Base-by-base conservation (phyloP, 2,888 invertebrate genomes). In the Neria commutata region DNA sequence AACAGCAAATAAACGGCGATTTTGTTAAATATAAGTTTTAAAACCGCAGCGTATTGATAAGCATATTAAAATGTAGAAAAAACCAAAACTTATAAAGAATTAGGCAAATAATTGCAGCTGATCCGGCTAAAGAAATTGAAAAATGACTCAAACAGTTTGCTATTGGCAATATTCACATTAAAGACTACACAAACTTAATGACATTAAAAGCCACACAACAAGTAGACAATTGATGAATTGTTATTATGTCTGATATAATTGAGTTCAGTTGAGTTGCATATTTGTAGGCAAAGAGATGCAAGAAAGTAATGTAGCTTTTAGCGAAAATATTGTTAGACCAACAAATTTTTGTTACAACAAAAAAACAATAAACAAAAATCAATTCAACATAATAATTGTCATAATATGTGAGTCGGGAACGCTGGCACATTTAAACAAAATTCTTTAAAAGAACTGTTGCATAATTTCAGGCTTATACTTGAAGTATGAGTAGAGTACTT, bases 251-350 rank as follows among this genome's bases (percentile, higher is more conserved):
- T n/a, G n/a, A n/a, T 33, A 16, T 16, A 50, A 16, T 1, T 6
- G 10, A 26, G 25, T 48, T 14, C 1, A 11, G n/a, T 3, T 1
- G 3, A 48, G 17, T 11, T 48, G 11, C 8, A 8, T 33, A 26
- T 16, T 53, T 19, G 46, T 37, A n/a, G n/a, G n/a, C n/a, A n/a
- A n/a, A n/a, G n/a, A 37, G n/a, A n/a, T 14, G 14, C n/a, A 11
- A n/a, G n/a, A 11, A 37, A 4, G 4, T 37, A 4, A 26, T 29
- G 68, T 72, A 72, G 69, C 55, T 63, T 72, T 73, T 29, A 58
- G 67, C 73, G 65, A 70, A 67, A 57, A 70, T 67, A 74, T 74
- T 74, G 75, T 74, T 74, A 74, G 61, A 74, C 73, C 73, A 74
- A 74, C 73, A 74, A 74, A 74, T 74, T 74, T 74, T 65, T 71